These are phyloP conservation scores for Glyphotaelius pellucidus DNA, from an alignment of 2,888 invertebrate species.

Conservation along the genomic window DNA sequence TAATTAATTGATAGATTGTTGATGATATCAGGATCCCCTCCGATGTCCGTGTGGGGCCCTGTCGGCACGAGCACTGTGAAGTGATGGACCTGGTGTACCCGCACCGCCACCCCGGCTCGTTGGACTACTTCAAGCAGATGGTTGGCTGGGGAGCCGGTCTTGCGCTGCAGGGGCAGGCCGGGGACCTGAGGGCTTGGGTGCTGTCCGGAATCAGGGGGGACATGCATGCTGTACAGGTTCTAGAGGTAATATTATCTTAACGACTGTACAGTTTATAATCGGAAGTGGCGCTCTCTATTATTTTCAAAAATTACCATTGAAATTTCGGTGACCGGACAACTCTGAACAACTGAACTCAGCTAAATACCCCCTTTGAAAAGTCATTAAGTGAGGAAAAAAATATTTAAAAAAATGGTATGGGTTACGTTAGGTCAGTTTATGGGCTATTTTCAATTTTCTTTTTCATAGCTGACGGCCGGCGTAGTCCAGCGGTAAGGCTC, in stretches of 20 bases:
- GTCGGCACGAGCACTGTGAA: conserved; percentile 15
- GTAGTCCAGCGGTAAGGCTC: no score
- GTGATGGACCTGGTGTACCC: conserved; percentile 51
- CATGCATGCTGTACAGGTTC: conserved; percentile 50
- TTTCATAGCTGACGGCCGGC: no score
- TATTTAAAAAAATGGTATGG: no score
- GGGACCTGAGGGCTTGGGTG: conserved; percentile 49
- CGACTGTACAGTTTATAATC: no score
- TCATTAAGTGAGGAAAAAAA: no score
- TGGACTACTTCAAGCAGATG: conserved; percentile 48
- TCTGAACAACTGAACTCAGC: no score
- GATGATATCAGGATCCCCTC: not conserved
- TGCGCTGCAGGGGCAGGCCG: conserved; percentile 21
- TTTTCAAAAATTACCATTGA: no score
- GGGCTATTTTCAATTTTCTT: no score
- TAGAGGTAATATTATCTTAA: conserved; percentile 33
- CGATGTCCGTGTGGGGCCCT: conserved; percentile 16
- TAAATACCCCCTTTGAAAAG: no score
- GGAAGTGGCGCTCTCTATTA: no score
- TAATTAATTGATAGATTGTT: not conserved
- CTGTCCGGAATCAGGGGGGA: conserved; percentile 48
- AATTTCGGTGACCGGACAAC: no score
- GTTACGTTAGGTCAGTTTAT: no score
- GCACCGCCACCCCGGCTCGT: conserved; percentile 47
- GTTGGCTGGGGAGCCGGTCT: conserved; percentile 37